Evolutionary conservation across 1,140 invertebrate species (phyloP), one percentile per base, ranked within the genome.

Genomic region (Drosophila tsacasi): DNA sequence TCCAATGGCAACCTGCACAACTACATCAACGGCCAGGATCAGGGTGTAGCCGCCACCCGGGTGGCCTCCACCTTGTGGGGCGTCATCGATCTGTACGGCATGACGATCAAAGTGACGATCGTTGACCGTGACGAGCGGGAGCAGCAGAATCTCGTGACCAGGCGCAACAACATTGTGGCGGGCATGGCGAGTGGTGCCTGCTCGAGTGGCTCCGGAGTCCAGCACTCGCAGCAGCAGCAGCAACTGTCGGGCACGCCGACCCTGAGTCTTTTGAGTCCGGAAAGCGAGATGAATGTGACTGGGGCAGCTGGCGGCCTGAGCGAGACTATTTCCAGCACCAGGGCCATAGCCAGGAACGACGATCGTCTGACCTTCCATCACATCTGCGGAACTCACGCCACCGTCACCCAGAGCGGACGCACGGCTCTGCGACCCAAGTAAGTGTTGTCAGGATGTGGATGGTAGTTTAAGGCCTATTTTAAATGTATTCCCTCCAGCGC

Each of bases 61-160:
- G 96, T 98, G 17, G 96, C 96, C 1, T 81, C 94, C 25, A 95
- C 95, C 50, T 95, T 99, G 2, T 99, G 97, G 97, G 98, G 97
- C 30, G 98, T 99, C 32, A 96, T 99, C 27, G 98, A 99, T 94
- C 94, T 99, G 40, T 99, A 99, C 93, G 98, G 98, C 25, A 99
- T 98, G 97, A 98, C 98, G 25, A 98, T 98, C 1, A 99, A 98
- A 94, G 97, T 97, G 15, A 97, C 96, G 3, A 97, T 97, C 55
- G 96, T 97, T 4, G 96, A 97, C 93, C 94, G 96, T 5, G 96
- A 97, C 92, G 96, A 97, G 85, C 94, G 95, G 12, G 96, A 97
- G 81, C 96, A 97, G 82, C 96, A 96, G 75, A 97, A 97, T 94
- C 91, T 97, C 12, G 95, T 96, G 27, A 96, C 95, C 2, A 93